Evolutionary conservation across 2,797 vertebrate genomes (phyloP), one percentile per base, ranked within the genome.

Genomic region (Coluber constrictor): DNA sequence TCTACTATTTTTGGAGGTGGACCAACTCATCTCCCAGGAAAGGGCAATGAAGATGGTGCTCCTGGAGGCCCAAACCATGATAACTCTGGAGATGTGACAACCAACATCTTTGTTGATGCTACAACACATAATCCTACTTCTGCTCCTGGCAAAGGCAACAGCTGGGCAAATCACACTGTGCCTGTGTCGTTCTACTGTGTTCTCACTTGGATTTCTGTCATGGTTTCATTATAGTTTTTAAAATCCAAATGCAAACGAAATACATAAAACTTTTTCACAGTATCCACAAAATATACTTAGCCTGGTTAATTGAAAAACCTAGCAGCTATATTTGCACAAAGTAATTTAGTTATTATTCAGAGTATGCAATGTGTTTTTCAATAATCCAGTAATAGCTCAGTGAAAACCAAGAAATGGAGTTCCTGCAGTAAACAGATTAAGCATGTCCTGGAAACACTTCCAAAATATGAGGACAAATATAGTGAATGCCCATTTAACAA

Each of bases 151-250:
- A 90, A 20, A 37, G 91, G 83, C 87, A 55, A 55, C 20, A 43
- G 61, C n/a, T 7, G 10, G 4, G 63, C 1, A 16, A 92, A 61
- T 90, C 15, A 2, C 11, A 1, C 79, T 43, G 59, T 0, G 0
- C 37, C 51, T 37, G 54, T 70, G 83, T 5, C 27, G 66, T 43
- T 92, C 16, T 18, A 54, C 43, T 66, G 16, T 3, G 1, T 55
- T 88, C 43, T 93, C 27, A 20, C 51, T 66, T 25, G 86, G 83
- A 43, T 47, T 88, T n/a, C 43, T 92, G 57, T 88, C 11, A 47
- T 20, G 0, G 1, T 88, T 55, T 43, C 13, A 20, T 57, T 4
- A 8, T 43, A 88, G 11, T 11, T 27, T 16, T 86, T 13, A 29
- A 32, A 43, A 70, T 16, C 86, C 57, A 51, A 0, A 0, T 74